Evolutionary conservation across 1,140 invertebrate genomes (phyloP).

Genomic region (Ips typographus): DNA sequence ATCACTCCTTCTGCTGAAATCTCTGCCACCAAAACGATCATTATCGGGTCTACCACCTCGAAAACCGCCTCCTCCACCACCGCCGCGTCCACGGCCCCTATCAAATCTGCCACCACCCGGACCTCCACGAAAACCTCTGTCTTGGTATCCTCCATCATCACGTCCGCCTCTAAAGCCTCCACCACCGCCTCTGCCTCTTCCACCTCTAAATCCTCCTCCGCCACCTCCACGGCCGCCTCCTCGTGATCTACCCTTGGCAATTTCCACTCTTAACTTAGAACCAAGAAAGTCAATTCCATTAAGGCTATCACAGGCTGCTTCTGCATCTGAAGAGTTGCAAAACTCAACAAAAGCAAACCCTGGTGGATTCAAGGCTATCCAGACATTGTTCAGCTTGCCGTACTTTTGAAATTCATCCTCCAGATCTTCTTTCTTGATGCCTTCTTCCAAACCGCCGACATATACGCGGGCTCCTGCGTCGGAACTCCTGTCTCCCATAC

Average conservation of each 20-base stretch:
- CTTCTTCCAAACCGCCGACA: conserved; percentile 79
- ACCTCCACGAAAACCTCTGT: conserved; percentile 41
- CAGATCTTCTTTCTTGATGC: conserved; percentile 84
- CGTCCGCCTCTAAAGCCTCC: conserved; percentile 32
- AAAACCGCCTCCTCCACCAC: conserved; percentile 39
- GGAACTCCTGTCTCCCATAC: conserved; percentile 50
- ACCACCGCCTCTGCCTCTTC: conserved; percentile 32
- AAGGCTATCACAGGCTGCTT: conserved; percentile 87
- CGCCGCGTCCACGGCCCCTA: conserved; percentile 37
- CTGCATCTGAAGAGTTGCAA: conserved; percentile 91
- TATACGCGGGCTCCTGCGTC: conserved; percentile 74
- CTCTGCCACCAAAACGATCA: conserved; percentile 39
- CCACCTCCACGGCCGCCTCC: conserved; percentile 37
- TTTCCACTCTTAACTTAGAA: conserved; percentile 79
- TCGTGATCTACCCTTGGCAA: conserved; percentile 65
- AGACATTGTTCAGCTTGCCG: conserved; percentile 75
- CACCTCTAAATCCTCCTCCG: conserved; percentile 35
- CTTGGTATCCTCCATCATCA: conserved; percentile 29
- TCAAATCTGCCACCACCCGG: conserved; percentile 36
- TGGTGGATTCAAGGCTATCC: conserved; percentile 92
- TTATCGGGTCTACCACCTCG: conserved; percentile 38
- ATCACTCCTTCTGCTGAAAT: conserved; percentile 41
- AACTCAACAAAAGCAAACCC: conserved; percentile 99
- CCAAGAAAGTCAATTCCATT: conserved; percentile 85
- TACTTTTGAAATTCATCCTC: conserved; percentile 85